Conservation (phyloP, 2,113 vertebrate species). For the Tringa solitaria region DNA sequence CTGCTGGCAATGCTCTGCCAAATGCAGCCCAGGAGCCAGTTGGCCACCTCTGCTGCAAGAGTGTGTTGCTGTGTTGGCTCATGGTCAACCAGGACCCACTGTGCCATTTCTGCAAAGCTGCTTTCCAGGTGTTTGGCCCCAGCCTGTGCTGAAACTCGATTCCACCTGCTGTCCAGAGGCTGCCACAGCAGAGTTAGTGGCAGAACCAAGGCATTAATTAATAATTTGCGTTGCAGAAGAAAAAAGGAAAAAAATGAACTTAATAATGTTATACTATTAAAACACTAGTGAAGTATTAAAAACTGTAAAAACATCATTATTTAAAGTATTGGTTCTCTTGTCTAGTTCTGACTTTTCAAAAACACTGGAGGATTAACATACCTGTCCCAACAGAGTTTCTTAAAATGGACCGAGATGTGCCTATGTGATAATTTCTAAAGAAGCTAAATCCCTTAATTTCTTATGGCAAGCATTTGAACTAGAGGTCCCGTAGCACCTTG, state of each 20-base stretch:
- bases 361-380: background rate
- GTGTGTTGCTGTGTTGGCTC: accelerated
- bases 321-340: background rate
- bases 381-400: background rate
- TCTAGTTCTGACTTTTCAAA: background rate
- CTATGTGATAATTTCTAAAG: background rate
- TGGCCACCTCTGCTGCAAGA: background rate
- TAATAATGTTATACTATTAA: background rate
- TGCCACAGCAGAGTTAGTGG: background rate
- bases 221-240: background rate
- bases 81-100: background rate
- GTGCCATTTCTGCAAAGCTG: background rate
- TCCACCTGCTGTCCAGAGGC: background rate
- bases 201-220: background rate
- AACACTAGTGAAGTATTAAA: background rate
- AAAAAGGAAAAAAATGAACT: background rate
- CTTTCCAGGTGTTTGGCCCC: background rate
- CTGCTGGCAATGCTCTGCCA: background rate
- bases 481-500: background rate
- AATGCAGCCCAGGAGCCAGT: background rate
- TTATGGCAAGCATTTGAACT: background rate
- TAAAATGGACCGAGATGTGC: background rate
- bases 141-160: background rate
- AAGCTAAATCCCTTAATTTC: background rate
- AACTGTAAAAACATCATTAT: background rate